Base-by-base conservation (phyloP, 2,797 vertebrate genomes). In the Silurus aristotelis region DNA sequence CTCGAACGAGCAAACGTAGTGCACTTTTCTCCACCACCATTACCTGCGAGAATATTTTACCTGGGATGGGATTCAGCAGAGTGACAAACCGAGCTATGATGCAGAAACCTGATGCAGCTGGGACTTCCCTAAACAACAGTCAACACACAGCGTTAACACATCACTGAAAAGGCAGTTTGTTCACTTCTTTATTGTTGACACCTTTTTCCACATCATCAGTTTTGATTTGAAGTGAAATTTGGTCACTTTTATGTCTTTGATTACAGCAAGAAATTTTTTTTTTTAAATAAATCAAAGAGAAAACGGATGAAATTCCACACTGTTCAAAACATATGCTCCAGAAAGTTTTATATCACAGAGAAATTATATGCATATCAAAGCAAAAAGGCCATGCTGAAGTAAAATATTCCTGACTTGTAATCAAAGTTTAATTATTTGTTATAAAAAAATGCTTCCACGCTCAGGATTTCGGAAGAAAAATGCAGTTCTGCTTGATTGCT, bases 341-440 rank as follows among this genome's bases (percentile, higher is more conserved):
- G 38, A 79, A 79, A 79, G n/a, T 8, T 79, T 79, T 72, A 88
- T 88, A 87, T 84, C 56, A 70, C 76, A 48, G 77, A 63, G 22
- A 79, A 60, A 63, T 64, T 63, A 64, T 48, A 14, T 19, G 58
- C 60, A 46, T 79, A 79, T 79, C 77, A 79, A 63, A 63, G 58
- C 38, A 64, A 79, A 79, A 79, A 38, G 58, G 60, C 60, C 60
- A 63, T 48, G 60, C 60, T 79, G 77, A 63, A 63, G 60, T 31
- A 13, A 63, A 83, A 83, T 61, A 14, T 48, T 73, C 61, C 48
- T 3, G 58, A 48, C 43, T 58, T 63, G 52, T 72, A 61, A 79
- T 79, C 81, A 83, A 75, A 58, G 58, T 48, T 75, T 75, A 63
- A 83, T 83, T 64, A 63, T 52, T 63, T 64, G 43, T 63, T 83